phyloP scores from a whole-genome alignment of 2,888 invertebrate species.

The Dendrolimus houi region DNA sequence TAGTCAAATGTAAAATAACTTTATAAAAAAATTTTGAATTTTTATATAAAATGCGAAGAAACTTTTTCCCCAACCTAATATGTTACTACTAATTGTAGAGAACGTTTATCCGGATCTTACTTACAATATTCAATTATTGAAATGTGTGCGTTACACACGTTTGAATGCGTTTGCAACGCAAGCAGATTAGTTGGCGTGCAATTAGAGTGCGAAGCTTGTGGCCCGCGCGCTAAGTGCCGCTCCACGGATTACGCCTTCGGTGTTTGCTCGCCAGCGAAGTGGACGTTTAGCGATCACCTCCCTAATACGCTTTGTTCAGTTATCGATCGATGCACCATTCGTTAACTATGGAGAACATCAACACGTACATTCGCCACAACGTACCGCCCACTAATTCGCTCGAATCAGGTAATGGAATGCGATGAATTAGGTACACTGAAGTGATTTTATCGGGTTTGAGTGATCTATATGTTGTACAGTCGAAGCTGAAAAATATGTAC shows the following conservation, averaged over 20 bases:
- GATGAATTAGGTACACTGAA: neutral
- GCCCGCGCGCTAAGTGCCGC: slow-evolving; percentile 61
- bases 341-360: slow-evolving; percentile 22
- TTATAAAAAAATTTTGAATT: no score
- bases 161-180: slow-evolving; percentile 52
- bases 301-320: slow-evolving; percentile 58
- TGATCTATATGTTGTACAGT: no score
- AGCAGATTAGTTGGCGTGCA: slow-evolving; percentile 68
- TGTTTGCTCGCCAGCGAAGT: slow-evolving; percentile 50
- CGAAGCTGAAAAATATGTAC: no score
- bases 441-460: neutral
- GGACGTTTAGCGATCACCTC: slow-evolving; percentile 59
- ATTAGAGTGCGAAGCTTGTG: slow-evolving; percentile 66
- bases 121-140: no score
- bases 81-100: no score
- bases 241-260: slow-evolving; percentile 65
- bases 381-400: neutral
- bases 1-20: no score
- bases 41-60: no score
- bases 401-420: neutral
- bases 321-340: slow-evolving; percentile 55
- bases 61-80: no score
- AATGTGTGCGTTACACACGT: slow-evolving; percentile 16
- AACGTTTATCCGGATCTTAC: no score
- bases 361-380: slow-evolving; percentile 6